phyloP scores from a whole-genome alignment of 37 sponge, comb jelly and placozoan species.

The Tethya wilhelma region DNA sequence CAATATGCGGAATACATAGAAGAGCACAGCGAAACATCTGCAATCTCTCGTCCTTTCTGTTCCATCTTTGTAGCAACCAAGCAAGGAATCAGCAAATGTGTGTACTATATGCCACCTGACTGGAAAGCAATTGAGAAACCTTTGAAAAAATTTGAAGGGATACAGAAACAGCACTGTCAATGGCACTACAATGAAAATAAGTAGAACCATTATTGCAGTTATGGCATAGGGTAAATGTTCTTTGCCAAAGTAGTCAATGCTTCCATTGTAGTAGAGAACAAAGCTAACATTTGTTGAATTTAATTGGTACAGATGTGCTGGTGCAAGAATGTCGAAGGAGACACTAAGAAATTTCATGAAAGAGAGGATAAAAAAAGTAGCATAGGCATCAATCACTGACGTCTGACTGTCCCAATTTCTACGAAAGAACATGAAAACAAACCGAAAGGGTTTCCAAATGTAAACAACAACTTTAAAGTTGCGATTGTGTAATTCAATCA shows the following conservation, averaged over 20 bases:
- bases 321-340: too few species aligned
- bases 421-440: conserved; percentile 9
- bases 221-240: conserved; percentile 18
- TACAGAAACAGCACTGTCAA: conserved; percentile 18
- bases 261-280: too few species aligned
- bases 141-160: conserved; percentile 13
- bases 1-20: too few species aligned
- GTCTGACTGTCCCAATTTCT: conserved; percentile 23
- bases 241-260: not conserved
- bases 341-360: conserved; percentile 42
- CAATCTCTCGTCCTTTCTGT: too few species aligned
- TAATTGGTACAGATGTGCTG: too few species aligned
- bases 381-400: conserved; percentile 54
- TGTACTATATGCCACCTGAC: not conserved
- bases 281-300: too few species aligned
- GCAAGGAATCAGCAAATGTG: conserved; percentile 9
- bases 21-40: too few species aligned
- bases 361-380: conserved; percentile 65
- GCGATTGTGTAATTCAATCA: too few species aligned
- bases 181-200: conserved; percentile 5
- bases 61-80: conserved; percentile 10
- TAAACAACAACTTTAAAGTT: too few species aligned
- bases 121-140: not conserved
- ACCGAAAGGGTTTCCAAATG: too few species aligned
- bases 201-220: not conserved